These are phyloP conservation scores for Diarsia dahlii DNA, from an alignment of 2,888 invertebrate genomes.

Conservation along the genomic window DNA sequence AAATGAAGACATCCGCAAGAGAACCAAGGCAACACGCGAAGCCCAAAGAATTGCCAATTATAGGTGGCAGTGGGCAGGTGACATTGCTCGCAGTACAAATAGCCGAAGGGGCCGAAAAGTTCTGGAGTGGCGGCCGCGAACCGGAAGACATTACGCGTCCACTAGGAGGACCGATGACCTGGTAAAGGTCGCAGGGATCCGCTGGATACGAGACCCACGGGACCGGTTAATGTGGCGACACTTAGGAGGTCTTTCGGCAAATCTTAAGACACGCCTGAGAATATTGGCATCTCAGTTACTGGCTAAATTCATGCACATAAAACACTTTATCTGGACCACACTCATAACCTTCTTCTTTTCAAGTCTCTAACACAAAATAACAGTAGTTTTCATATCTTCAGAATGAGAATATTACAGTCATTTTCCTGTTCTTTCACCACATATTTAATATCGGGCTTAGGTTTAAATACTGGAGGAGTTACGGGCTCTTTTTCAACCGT, in stretches of 20 bases:
- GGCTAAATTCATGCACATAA: neutral
- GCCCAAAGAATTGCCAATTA: too few relatives aligned
- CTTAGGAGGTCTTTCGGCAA: neutral
- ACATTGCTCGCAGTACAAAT: too few relatives aligned
- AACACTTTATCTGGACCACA: neutral
- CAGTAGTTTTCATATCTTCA: slow-evolving; percentile 73
- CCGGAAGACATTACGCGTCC: too few relatives aligned
- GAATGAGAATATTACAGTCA: slow-evolving; percentile 85
- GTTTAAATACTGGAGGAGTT: slow-evolving; percentile 26
- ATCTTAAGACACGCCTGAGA: neutral
- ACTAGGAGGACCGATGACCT: too few relatives aligned
- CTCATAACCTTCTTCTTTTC: neutral
- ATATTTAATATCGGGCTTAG: slow-evolving; percentile 73
- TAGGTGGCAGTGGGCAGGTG: too few relatives aligned
- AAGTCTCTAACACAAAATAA: neutral
- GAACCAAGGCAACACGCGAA: too few relatives aligned
- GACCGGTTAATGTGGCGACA: too few relatives aligned
- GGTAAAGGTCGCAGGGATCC: too few relatives aligned
- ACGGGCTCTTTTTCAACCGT: slow-evolving; percentile 1
- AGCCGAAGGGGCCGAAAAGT: too few relatives aligned
- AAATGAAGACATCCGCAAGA: too few relatives aligned
- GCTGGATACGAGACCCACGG: too few relatives aligned
- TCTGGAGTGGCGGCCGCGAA: too few relatives aligned
- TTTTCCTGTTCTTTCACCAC: slow-evolving; percentile 83
- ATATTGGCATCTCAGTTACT: neutral